Base-by-base conservation (phyloP, 2,888 invertebrate species). In the Drosophila nr. perissopoda region DNA sequence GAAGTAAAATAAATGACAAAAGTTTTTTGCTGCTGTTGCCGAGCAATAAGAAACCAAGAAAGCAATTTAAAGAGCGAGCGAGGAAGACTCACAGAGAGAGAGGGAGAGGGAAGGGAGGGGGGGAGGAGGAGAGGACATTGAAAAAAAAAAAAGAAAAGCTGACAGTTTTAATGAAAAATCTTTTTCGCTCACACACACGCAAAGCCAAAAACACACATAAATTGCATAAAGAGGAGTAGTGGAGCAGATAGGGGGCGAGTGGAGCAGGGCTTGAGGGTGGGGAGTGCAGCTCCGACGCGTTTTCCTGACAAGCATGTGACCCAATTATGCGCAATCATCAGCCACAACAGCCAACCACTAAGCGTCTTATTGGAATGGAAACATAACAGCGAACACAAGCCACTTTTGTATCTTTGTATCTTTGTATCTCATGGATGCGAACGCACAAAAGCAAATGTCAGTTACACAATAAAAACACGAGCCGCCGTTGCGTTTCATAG, bases 261-360 rank as follows among this genome's bases (percentile, higher is more conserved):
- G 25, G 33, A 7, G 48, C 16, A 4, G 13, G 42, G 21, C 25
- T 2, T 21, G 42, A 6, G 16, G 29, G 31, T 40, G n/a, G 21
- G 38, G 38, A 0, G 11, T n/a, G 27, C n/a, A 46, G 40, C 40
- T 40, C 48, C 27, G 62, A 70, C 59, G 74, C 74, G 64, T 87
- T 87, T 87, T 87, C 70, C 62, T 89, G 89, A 87, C 87, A 84
- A 87, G 83, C 88, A 88, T 89, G 83, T 88, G 88, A 88, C 88
- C 89, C 88, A 88, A 88, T 88, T 88, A 89, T 78, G 65, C 73
- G 88, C 82, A 89, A 88, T 88, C 88, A 85, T 72, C 76, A 79
- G 72, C 76, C 68, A 67, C 72, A 75, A 64, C 29, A 73, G 62
- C 42, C 42, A 67, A 29, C 31, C 36, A 48, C 36, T 21, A 51